Conservation (phyloP, 2,888 invertebrate species). For the Pristionchus fissidentatus region DNA sequence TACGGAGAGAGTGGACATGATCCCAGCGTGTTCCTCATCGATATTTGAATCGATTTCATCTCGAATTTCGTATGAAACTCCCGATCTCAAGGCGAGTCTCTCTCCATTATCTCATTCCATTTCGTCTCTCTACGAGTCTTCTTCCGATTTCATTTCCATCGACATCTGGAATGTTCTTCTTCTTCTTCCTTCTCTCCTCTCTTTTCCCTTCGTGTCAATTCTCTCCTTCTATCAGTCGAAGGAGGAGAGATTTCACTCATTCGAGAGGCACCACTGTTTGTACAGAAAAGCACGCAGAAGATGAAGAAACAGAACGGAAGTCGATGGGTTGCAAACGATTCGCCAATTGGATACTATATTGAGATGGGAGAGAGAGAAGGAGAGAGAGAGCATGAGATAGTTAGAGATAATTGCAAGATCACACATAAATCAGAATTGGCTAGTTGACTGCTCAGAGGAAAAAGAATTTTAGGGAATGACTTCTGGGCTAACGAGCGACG, state of each 20-base stretch:
- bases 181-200: slow-evolving; percentile 19
- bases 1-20: slow-evolving; percentile 32
- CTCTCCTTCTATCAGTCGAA: slow-evolving; percentile 44
- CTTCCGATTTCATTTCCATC: slow-evolving; percentile 39
- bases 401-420: too few relatives aligned
- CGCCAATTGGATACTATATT: neutral
- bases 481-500: too few relatives aligned
- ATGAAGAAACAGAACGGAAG: slow-evolving; percentile 34
- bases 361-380: too few relatives aligned
- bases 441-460: too few relatives aligned
- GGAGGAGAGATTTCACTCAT: slow-evolving; percentile 42
- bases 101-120: slow-evolving; percentile 30
- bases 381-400: too few relatives aligned
- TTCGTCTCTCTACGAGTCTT: neutral
- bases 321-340: slow-evolving; percentile 27
- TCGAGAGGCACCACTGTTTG: slow-evolving; percentile 40
- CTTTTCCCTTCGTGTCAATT: slow-evolving; percentile 40
- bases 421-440: too few relatives aligned
- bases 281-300: slow-evolving; percentile 42
- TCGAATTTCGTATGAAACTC: slow-evolving; percentile 32
- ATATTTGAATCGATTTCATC: slow-evolving; percentile 42
- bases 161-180: slow-evolving; percentile 44
- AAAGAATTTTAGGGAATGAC: too few relatives aligned
- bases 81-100: slow-evolving; percentile 45
- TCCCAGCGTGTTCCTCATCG: slow-evolving; percentile 43